phyloP scores from a whole-genome alignment of 1,140 invertebrate genomes.

The Bombyx mandarina region DNA sequence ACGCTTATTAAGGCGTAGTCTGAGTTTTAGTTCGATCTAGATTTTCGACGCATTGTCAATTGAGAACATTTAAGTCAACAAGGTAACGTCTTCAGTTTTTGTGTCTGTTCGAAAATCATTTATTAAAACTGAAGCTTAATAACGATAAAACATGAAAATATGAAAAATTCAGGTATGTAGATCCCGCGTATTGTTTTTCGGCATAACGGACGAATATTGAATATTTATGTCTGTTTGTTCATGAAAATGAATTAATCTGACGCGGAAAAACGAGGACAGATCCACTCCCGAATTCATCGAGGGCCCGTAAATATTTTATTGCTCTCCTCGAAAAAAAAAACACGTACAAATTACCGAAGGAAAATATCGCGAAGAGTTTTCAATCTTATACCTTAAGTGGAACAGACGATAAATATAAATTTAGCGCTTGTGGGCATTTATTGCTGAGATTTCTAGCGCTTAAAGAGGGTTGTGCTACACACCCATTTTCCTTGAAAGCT shows the following conservation, averaged over 20 bases:
- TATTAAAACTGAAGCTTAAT: too few relatives aligned
- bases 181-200: too few relatives aligned
- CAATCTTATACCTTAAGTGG: slow-evolving; percentile 69
- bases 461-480: slow-evolving; percentile 19
- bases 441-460: slow-evolving; percentile 62
- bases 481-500: slow-evolving; percentile 11
- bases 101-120: slow-evolving; percentile 3
- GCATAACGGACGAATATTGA: slow-evolving; percentile 26
- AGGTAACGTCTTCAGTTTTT: neutral
- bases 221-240: slow-evolving; percentile 40
- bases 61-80: neutral
- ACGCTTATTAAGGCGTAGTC: too few relatives aligned
- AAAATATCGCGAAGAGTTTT: slow-evolving; percentile 62
- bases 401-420: slow-evolving; percentile 69
- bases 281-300: slow-evolving; percentile 53
- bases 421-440: slow-evolving; percentile 63
- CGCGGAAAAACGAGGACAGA: slow-evolving; percentile 37
- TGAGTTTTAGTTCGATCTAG: too few relatives aligned
- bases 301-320: slow-evolving; percentile 66
- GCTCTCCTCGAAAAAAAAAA: slow-evolving; percentile 46
- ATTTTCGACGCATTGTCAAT: neutral
- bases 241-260: slow-evolving; percentile 59
- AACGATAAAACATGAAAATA: too few relatives aligned
- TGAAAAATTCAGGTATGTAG: too few relatives aligned
- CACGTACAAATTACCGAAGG: slow-evolving; percentile 48